Conservation (phyloP, 2,888 invertebrate species). For the Tethea ocularis region DNA sequence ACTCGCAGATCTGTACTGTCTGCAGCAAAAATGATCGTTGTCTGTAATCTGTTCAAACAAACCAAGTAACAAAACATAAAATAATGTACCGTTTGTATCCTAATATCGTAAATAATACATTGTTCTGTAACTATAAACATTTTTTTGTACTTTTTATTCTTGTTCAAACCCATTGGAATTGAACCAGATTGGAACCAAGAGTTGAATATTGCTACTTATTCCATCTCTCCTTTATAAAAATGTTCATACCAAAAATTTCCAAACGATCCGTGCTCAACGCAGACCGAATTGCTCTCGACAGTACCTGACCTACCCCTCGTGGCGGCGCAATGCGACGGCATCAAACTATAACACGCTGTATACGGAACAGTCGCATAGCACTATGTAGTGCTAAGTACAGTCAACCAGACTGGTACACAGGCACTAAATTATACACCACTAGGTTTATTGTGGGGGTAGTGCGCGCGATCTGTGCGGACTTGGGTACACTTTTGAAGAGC, state of each 20-base stretch:
- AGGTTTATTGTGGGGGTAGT: conserved; percentile 59
- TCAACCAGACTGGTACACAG: conserved; percentile 54
- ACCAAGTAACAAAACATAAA: background rate
- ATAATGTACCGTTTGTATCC: no score
- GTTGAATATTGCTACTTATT: no score
- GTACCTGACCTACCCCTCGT: conserved; percentile 66
- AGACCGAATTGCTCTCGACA: conserved; percentile 11
- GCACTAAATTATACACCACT: conserved; percentile 74
- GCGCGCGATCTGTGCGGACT: conserved; percentile 44
- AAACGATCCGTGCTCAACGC: background rate
- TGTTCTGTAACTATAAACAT: no score
- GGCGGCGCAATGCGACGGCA: conserved; percentile 57
- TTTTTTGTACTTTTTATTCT: no score
- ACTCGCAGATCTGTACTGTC: background rate
- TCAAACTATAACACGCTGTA: conserved; percentile 16
- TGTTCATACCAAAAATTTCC: background rate
- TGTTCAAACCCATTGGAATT: no score
- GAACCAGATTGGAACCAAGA: no score
- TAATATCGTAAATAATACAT: no score
- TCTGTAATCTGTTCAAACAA: background rate
- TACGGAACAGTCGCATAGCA: conserved; percentile 18
- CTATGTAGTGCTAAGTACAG: conserved; percentile 33
- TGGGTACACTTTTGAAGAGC: conserved; percentile 23
- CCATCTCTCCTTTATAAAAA: no score
- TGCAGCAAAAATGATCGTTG: background rate